A percentile compares a stretch with the other conserved stretches of the same genome.
These are phyloP conservation scores for Harpegnathos saltator DNA, from an alignment of 1,140 invertebrate species.

Conservation along the genomic window DNA sequence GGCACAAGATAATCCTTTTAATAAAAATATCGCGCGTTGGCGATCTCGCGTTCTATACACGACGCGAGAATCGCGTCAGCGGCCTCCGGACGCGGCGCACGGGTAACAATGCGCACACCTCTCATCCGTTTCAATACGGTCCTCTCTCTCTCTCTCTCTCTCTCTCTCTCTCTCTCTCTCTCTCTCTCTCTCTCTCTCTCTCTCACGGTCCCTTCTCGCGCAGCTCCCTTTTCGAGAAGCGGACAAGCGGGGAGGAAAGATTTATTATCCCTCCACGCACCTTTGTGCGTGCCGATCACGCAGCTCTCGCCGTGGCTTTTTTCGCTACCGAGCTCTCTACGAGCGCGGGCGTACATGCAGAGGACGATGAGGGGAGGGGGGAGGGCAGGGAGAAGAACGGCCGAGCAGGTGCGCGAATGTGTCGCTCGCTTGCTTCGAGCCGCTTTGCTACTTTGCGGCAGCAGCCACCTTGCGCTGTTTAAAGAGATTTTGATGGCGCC, in stretches of 20 bases:
- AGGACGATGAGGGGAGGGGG: no score
- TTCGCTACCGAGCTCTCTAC: neutral
- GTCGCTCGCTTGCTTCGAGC: constrained; percentile 54
- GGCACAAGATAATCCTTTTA: constrained; percentile 6
- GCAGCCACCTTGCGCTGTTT: constrained; percentile 61
- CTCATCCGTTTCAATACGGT: constrained; percentile 70
- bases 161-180: no score
- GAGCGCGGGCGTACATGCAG: neutral
- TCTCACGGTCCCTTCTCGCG: constrained; percentile 30
- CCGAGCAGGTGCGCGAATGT: constrained; percentile 10
- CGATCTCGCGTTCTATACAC: neutral
- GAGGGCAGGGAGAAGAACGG: no score
- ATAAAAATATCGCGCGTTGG: constrained; percentile 8
- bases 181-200: no score
- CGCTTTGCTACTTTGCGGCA: constrained; percentile 48
- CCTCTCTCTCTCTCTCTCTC: no score
- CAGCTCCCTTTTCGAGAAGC: constrained; percentile 35
- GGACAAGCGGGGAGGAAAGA: constrained; percentile 12
- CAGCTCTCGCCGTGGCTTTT: constrained; percentile 38
- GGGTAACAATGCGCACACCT: constrained; percentile 72
- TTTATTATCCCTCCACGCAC: constrained; percentile 46
- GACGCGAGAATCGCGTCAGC: constrained; percentile 47
- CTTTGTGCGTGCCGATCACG: constrained; percentile 59
- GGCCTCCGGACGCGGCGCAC: constrained; percentile 34
- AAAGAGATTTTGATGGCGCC: constrained; percentile 66